Evolutionary conservation across 2,113 vertebrate species (phyloP).

Genomic region (Tachycineta bicolor): DNA sequence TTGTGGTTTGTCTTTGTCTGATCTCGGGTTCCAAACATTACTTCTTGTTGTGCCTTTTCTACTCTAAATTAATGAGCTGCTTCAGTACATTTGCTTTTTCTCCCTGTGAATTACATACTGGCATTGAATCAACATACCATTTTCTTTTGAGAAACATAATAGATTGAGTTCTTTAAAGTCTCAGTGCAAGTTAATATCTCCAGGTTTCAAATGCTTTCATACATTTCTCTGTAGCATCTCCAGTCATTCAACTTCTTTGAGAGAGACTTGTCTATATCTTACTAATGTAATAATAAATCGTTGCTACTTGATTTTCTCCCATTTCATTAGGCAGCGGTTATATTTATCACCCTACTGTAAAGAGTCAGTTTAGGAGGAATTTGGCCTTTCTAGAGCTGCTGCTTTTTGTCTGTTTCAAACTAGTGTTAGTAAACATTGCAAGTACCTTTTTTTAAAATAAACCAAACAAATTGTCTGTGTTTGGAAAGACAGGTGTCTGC

Average conservation of each 20-base stretch:
- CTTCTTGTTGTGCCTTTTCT: neutral
- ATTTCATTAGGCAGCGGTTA: neutral
- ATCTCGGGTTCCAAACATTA: neutral
- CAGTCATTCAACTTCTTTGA: neutral
- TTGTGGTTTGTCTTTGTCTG: neutral
- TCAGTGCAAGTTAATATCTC: neutral
- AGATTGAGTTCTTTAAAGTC: neutral
- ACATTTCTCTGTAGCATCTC: neutral
- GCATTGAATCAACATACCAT: neutral
- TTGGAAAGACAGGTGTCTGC: no score
- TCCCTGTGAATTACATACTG: neutral
- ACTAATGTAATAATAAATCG: neutral
- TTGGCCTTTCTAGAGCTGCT: neutral
- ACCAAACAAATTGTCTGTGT: no score
- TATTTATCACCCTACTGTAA: neutral
- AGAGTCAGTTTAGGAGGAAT: neutral
- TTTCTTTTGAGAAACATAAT: neutral
- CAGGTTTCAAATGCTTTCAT: neutral
- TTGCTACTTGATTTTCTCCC: neutral
- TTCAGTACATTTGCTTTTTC: neutral
- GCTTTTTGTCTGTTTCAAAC: neutral
- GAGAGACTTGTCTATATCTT: neutral
- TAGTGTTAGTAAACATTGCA: neutral
- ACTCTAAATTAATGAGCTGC: neutral
- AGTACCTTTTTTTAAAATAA: neutral